These are phyloP conservation scores for Dipodomys merriami DNA, from an alignment of 2,113 vertebrate genomes.

Conservation along the genomic window DNA sequence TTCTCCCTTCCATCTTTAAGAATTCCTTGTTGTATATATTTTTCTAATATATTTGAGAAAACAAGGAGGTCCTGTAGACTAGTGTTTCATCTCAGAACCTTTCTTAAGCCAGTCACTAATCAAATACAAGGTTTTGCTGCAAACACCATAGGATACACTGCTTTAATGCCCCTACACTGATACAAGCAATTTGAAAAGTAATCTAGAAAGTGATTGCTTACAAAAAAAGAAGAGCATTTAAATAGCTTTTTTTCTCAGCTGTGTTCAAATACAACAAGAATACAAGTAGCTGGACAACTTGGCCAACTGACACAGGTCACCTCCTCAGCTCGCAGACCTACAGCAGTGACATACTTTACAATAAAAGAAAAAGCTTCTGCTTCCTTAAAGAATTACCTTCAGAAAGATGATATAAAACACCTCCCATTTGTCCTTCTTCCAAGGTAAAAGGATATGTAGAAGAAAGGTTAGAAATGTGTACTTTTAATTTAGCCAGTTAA, in stretches of 20 bases:
- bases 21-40: not conserved
- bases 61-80: not conserved
- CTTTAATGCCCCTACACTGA: conserved; percentile 1
- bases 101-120: conserved; percentile 14
- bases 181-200: conserved; percentile 17
- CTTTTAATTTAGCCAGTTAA: conserved; percentile 65
- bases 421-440: conserved; percentile 38
- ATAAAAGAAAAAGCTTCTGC: conserved; percentile 34
- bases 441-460: not conserved
- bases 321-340: conserved; percentile 53
- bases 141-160: not conserved
- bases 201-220: conserved; percentile 38
- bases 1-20: conserved; percentile 15
- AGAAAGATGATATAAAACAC: conserved; percentile 55
- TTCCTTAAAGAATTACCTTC: conserved; percentile 35
- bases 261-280: conserved; percentile 64
- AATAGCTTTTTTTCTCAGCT: conserved; percentile 52
- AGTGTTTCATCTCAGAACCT: not conserved
- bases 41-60: not conserved
- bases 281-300: conserved; percentile 69
- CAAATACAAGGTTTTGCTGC: conserved; percentile 27
- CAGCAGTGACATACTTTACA: conserved; percentile 37
- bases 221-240: conserved; percentile 38
- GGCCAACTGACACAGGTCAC: conserved; percentile 53
- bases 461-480: not conserved